Evolutionary conservation across 1,140 invertebrate genomes (phyloP).

Genomic region (Stegodyphus mimosarum): DNA sequence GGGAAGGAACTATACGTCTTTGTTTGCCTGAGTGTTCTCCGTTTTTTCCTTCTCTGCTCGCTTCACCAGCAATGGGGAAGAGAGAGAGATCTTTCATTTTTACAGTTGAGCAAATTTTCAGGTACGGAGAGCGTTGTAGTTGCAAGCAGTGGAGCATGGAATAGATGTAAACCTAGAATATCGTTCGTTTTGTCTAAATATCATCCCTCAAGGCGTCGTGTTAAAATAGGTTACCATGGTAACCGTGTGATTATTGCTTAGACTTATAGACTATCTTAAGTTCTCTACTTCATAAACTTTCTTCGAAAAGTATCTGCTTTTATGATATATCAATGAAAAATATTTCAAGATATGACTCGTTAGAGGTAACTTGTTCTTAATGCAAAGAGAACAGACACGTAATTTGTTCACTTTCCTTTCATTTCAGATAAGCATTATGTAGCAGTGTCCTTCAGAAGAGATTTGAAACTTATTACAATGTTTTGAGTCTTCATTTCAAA

Average conservation of each 20-base stretch:
- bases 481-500: too few species aligned
- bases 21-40: conserved; percentile 44
- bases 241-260: not conserved
- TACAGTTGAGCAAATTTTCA: conserved; percentile 57
- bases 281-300: not conserved
- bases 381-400: too few species aligned
- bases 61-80: not conserved
- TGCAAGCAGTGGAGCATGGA: conserved; percentile 24
- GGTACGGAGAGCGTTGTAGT: conserved; percentile 6
- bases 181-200: not conserved
- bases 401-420: too few species aligned
- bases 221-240: not conserved
- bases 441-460: too few species aligned
- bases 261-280: not conserved
- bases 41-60: conserved; percentile 9
- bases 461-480: too few species aligned
- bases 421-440: too few species aligned
- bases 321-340: too few species aligned
- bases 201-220: not conserved
- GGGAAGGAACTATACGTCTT: conserved; percentile 54
- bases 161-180: conserved; percentile 45
- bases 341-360: too few species aligned
- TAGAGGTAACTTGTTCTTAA: too few species aligned
- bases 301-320: not conserved
- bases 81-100: conserved; percentile 50